Evolutionary conservation across 1,140 invertebrate genomes (phyloP), one percentile per base, ranked within the genome.

Genomic region (Papilio helenus): DNA sequence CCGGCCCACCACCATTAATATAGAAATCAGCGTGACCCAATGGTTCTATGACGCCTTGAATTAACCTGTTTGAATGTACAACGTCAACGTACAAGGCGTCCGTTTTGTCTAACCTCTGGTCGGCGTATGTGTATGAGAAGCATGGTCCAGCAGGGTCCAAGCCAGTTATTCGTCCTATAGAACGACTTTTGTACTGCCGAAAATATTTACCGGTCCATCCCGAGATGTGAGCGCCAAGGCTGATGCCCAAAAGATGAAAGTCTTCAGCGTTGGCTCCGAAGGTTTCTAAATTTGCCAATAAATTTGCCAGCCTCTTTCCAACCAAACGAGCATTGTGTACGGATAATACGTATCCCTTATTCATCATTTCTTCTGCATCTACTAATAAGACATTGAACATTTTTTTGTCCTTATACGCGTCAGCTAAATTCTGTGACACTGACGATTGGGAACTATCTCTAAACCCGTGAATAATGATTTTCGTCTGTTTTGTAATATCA

Each of bases 1-100:
- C 80, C 2, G 87, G 85, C 7, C 96, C 96, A 0, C 97, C 97
- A 0, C 97, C 97, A 79, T 97, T 97, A 4, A 96, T 95, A 82
- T 95, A 96, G 84, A 96, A 97, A 87, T 97, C 97, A 9, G 95
- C 95, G 83, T 96, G 95, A 3, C 96, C 96, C 12, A 97, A 87
- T 0, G 96, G 86, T 79, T 95, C 91, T 18, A 95, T 87, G 58
- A 96, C 95, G 2, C 96, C 96, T 84, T 96, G 95, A 18, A 93
- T 79, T 80, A 95, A 91, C 84, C 92, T 95, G 84, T 96, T 96
- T 0, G 96, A 96, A 85, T 97, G 97, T 51, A 97, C 95, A 1
- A 96, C 94, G 81, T 97, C 96, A 0, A 97, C 96, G 82, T 96
- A 96, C 3, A 87, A 76, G 0, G 95, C 96, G 83, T 97, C 96